Evolutionary conservation across 2,888 invertebrate species (phyloP).

Genomic region (Cancer borealis): DNA sequence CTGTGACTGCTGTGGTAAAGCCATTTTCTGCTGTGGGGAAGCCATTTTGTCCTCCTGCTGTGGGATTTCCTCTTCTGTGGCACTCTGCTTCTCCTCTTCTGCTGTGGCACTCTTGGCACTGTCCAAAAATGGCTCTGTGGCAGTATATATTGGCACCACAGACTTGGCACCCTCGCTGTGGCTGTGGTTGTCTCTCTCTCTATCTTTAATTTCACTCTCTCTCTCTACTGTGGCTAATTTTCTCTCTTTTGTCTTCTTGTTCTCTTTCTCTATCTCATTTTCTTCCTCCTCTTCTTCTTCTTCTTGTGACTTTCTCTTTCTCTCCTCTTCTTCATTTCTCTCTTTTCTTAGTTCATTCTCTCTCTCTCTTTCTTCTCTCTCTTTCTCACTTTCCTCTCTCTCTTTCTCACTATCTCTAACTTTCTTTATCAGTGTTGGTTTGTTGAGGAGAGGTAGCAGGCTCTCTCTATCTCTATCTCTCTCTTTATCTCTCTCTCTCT

Average conservation of each 20-base stretch:
- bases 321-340: slow-evolving; percentile 2
- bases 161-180: background rate
- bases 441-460: background rate
- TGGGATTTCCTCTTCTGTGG: background rate
- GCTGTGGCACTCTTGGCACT: background rate
- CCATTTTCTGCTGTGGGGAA: no score
- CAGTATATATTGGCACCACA: background rate
- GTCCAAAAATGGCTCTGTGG: no score
- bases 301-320: background rate
- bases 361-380: no score
- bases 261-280: background rate
- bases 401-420: background rate
- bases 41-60: background rate
- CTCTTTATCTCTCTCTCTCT: background rate
- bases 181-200: background rate
- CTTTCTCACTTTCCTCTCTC: background rate
- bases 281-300: background rate
- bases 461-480: background rate
- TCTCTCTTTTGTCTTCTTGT: background rate
- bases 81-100: background rate
- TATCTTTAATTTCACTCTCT: background rate
- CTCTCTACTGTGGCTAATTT: background rate
- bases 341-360: background rate
- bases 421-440: background rate
- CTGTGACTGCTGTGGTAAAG: no score